These are phyloP conservation scores for Microctenopoma lineatum DNA, from an alignment of 2,797 vertebrate genomes.

Conservation along the genomic window DNA sequence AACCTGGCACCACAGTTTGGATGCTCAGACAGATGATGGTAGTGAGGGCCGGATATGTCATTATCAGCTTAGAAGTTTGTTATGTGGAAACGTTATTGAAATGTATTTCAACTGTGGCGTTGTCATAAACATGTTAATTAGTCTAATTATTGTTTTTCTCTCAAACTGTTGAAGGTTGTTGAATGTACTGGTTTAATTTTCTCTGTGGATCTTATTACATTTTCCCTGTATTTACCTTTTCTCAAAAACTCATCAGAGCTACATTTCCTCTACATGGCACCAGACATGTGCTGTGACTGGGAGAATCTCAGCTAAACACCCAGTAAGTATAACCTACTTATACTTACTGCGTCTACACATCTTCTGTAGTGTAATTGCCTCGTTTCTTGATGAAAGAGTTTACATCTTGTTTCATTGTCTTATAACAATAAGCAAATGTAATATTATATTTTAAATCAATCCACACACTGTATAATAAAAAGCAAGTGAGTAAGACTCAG, in stretches of 20 bases:
- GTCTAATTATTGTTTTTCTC: not conserved
- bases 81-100: constrained; percentile 13
- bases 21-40: constrained; percentile 27
- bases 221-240: constrained; percentile 3
- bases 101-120: not conserved
- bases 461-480: too few species aligned
- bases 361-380: not conserved
- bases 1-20: constrained; percentile 20
- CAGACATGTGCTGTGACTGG: constrained; percentile 93
- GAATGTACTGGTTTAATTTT: not conserved
- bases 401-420: too few species aligned
- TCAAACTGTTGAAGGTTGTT: not conserved
- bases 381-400: too few species aligned
- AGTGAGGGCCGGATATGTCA: constrained; percentile 49
- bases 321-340: constrained; percentile 82
- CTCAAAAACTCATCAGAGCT: constrained; percentile 65
- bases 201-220: constrained; percentile 4
- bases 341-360: not conserved
- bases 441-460: too few species aligned
- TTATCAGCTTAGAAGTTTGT: constrained; percentile 25
- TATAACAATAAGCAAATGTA: too few species aligned
- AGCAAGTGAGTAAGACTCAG: too few species aligned
- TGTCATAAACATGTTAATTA: not conserved
- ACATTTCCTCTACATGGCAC: constrained; percentile 90
- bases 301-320: constrained; percentile 90